Conservation (phyloP, 2,113 vertebrate species). For the Barbus barbus region DNA sequence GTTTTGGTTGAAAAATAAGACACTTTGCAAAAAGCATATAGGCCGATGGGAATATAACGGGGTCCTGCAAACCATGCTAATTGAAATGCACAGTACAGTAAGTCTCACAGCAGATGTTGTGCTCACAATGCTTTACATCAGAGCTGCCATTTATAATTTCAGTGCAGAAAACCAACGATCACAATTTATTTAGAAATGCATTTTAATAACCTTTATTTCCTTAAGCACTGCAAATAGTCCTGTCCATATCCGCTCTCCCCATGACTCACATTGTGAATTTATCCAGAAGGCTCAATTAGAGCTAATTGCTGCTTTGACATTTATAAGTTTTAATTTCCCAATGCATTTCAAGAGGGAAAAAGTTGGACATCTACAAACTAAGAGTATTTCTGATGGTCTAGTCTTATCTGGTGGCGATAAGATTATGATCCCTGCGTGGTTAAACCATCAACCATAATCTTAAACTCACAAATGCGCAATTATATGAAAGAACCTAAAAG, state of each 20-base stretch:
- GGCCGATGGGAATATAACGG: not conserved
- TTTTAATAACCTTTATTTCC: constrained; percentile 47
- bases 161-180: constrained; percentile 42
- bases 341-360: not conserved
- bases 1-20: not conserved
- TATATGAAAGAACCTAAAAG: not conserved
- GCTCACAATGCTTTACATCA: constrained; percentile 37
- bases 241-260: not conserved
- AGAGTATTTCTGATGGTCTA: not conserved
- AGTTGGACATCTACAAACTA: constrained; percentile 4
- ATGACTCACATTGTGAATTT: constrained; percentile 34
- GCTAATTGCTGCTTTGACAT: constrained; percentile 45
- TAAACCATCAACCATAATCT: not conserved
- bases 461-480: not conserved
- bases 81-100: constrained; percentile 39
- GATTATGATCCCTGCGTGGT: not conserved
- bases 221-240: constrained; percentile 27
- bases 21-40: not conserved
- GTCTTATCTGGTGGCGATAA: not conserved
- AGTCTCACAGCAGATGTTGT: constrained; percentile 26
- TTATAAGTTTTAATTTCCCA: constrained; percentile 38
- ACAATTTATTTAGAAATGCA: constrained; percentile 44
- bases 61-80: constrained; percentile 19
- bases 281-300: constrained; percentile 33
- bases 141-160: constrained; percentile 41